These are phyloP conservation scores for Psittacara wagleri DNA, from an alignment of 2,113 vertebrate genomes.

Conservation along the genomic window DNA sequence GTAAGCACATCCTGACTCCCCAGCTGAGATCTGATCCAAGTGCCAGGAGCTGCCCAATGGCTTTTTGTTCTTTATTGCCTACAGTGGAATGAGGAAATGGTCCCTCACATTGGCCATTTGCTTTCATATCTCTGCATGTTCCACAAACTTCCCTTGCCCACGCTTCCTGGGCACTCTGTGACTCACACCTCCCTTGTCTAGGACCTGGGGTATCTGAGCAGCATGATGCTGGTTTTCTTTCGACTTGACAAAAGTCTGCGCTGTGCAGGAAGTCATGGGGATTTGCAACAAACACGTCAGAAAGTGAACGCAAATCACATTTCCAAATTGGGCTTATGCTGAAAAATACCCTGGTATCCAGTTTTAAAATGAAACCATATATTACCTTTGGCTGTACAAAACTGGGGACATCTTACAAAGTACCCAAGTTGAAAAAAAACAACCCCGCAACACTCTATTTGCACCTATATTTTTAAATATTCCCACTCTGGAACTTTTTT, in stretches of 20 bases:
- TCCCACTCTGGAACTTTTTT: not conserved
- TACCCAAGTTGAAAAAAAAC: not conserved
- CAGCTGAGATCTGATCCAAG: fast-evolving
- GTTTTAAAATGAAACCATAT: not conserved
- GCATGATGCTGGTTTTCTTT: not conserved
- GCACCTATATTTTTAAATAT: not conserved
- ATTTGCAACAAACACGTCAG: not conserved
- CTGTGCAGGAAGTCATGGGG: not conserved
- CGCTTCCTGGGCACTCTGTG: not conserved
- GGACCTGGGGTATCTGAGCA: not conserved
- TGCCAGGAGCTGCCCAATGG: fast-evolving
- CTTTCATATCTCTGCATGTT: not conserved
- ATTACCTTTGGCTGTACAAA: not conserved
- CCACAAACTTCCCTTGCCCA: not conserved
- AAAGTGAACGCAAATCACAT: not conserved
- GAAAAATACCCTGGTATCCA: not conserved
- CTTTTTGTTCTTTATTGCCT: not conserved
- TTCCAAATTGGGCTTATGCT: not conserved
- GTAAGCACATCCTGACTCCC: not conserved
- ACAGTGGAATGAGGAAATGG: not conserved
- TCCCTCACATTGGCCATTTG: not conserved
- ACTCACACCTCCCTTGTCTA: not conserved
- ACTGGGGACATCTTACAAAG: not conserved
- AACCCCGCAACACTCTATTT: not conserved
- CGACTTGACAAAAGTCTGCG: not conserved